Percentiles rank a stretch among this genome's conserved stretches.
Evolutionary conservation across 2,888 invertebrate species (phyloP).

Genomic region (Dynastes hyllus): DNA sequence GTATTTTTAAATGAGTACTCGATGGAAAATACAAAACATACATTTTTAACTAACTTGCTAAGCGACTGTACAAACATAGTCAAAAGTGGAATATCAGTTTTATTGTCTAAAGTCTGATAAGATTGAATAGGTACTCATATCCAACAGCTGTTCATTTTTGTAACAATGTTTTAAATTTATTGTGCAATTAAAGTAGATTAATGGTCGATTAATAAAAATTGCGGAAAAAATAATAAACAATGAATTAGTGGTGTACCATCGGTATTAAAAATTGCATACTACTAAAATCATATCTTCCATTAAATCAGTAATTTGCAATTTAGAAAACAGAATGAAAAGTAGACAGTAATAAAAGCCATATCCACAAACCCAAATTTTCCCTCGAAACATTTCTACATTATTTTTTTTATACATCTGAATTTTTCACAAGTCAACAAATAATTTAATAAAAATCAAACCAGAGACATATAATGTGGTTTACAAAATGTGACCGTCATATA

Average conservation of each 20-base stretch:
- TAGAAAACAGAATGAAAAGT: too few relatives aligned
- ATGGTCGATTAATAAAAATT: neutral
- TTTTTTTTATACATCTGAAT: too few relatives aligned
- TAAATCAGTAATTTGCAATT: too few relatives aligned
- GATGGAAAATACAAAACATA: neutral
- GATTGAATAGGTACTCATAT: neutral
- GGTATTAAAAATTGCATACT: too few relatives aligned
- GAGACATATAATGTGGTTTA: too few relatives aligned
- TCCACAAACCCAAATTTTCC: too few relatives aligned
- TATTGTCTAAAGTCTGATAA: slow-evolving; percentile 9
- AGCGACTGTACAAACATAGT: neutral
- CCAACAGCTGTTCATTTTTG: neutral
- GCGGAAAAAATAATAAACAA: slow-evolving; percentile 3
- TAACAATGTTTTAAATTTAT: slow-evolving; percentile 1
- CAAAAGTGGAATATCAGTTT: slow-evolving; percentile 8
- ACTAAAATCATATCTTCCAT: too few relatives aligned
- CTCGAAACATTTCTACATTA: too few relatives aligned
- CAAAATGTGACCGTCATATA: too few relatives aligned
- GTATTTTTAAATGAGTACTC: neutral
- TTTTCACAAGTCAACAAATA: too few relatives aligned
- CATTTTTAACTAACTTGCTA: neutral
- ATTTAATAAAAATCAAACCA: too few relatives aligned
- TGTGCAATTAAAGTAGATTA: slow-evolving; percentile 12
- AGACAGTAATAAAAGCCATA: too few relatives aligned
- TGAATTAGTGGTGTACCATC: neutral